A percentile compares a stretch with the other conserved stretches of the same genome.
These are phyloP conservation scores for Martes martes DNA, from an alignment of 2,113 vertebrate species.

Conservation along the genomic window DNA sequence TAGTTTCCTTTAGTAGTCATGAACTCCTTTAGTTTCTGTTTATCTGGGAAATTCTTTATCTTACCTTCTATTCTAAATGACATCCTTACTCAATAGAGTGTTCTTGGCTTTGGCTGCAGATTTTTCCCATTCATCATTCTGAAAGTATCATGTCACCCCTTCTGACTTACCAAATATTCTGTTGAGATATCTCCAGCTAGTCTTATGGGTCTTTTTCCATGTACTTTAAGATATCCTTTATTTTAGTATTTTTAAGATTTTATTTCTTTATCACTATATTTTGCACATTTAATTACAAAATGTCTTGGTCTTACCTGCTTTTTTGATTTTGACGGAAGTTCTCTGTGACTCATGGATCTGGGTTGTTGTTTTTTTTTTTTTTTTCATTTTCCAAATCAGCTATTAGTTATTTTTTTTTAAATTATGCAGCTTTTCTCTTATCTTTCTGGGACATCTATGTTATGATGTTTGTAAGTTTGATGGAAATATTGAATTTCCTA, in stretches of 20 bases:
- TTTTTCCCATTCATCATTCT: not conserved
- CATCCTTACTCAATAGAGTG: not conserved
- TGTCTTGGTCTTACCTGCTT: not conserved
- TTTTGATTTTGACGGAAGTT: not conserved
- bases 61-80: not conserved
- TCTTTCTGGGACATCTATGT: not conserved
- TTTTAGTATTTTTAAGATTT: not conserved
- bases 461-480: not conserved
- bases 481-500: not conserved
- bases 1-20: not conserved
- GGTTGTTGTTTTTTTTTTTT: not conserved
- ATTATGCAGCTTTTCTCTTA: not conserved
- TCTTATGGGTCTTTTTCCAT: not conserved
- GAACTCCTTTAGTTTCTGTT: not conserved
- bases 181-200: not conserved
- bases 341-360: not conserved
- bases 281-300: too few relatives aligned
- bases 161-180: not conserved
- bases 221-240: not conserved
- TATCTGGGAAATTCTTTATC: not conserved
- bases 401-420: not conserved
- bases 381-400: not conserved
- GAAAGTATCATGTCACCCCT: not conserved
- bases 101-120: not conserved
- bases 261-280: too few relatives aligned